Evolutionary conservation across 2,888 invertebrate genomes (phyloP).

Genomic region (Ceraclea dissimilis): DNA sequence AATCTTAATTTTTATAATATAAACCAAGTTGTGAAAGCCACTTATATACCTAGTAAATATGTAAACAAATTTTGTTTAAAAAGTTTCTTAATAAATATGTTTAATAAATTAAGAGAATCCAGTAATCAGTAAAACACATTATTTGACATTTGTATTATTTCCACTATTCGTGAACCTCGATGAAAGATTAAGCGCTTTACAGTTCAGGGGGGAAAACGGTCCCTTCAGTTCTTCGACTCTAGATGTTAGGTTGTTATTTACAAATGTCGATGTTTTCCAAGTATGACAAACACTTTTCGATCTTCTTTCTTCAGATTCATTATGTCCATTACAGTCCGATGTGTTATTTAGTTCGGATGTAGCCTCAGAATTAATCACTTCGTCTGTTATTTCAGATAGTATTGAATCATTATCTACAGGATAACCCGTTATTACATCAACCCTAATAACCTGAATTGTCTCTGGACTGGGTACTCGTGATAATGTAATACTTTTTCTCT

Average conservation of each 20-base stretch:
- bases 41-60: too few relatives aligned
- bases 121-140: too few relatives aligned
- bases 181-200: constrained; percentile 20
- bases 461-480: constrained; percentile 43
- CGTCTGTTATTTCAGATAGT: constrained; percentile 21
- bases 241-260: not conserved
- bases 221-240: not conserved
- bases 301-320: not conserved
- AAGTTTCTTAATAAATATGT: too few relatives aligned
- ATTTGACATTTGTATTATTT: too few relatives aligned
- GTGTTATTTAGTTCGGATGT: constrained; percentile 6
- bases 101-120: too few relatives aligned
- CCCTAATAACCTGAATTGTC: constrained; percentile 44
- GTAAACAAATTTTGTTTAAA: too few relatives aligned
- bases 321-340: not conserved
- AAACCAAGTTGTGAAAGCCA: too few relatives aligned
- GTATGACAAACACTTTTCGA: not conserved
- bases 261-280: not conserved
- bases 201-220: constrained; percentile 16
- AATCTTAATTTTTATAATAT: too few relatives aligned
- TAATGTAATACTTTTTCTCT: constrained; percentile 41
- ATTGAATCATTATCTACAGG: constrained; percentile 24
- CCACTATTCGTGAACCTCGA: too few relatives aligned
- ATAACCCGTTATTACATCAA: constrained; percentile 37
- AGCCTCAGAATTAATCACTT: constrained; percentile 14